Evolutionary conservation across 1,140 invertebrate species (phyloP).

Genomic region (Pectinophora gossypiella): DNA sequence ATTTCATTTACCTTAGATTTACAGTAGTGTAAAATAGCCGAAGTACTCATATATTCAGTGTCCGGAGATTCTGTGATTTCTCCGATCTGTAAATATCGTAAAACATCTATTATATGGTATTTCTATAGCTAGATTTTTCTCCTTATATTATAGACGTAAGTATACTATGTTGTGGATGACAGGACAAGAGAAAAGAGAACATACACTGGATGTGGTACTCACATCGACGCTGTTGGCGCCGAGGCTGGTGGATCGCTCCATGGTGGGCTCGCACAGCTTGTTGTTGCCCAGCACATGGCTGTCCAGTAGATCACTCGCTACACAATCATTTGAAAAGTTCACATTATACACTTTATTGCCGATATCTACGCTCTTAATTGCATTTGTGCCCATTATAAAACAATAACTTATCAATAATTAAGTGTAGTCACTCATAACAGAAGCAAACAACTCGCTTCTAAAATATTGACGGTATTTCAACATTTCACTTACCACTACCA

Average conservation of each 20-base stretch:
- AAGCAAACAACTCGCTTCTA: slow-evolving; percentile 21
- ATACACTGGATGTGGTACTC: slow-evolving; percentile 33
- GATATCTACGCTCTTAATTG: slow-evolving; percentile 60
- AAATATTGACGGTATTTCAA: slow-evolving; percentile 32
- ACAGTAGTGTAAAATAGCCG: slow-evolving; percentile 85
- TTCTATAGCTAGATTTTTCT: too few relatives aligned
- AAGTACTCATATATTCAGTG: slow-evolving; percentile 82
- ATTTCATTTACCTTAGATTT: slow-evolving; percentile 81
- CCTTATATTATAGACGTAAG: too few relatives aligned
- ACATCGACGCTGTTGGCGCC: slow-evolving; percentile 70
- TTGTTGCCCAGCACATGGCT: slow-evolving; percentile 63
- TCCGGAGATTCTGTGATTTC: slow-evolving; percentile 80
- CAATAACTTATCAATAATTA: slow-evolving; percentile 45
- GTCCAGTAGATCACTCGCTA: slow-evolving; percentile 68
- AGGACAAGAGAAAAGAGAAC: too few relatives aligned
- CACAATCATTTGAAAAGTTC: slow-evolving; percentile 49
- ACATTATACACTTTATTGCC: slow-evolving; percentile 61
- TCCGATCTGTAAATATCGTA: slow-evolving; percentile 73
- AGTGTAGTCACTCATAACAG: slow-evolving; percentile 17
- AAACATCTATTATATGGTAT: too few relatives aligned
- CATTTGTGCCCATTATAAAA: slow-evolving; percentile 46
- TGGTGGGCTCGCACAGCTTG: slow-evolving; percentile 45
- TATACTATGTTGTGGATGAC: too few relatives aligned
- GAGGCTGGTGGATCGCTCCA: slow-evolving; percentile 62
- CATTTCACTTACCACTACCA: slow-evolving; percentile 53